Evolutionary conservation across 1,140 invertebrate species (phyloP).

Genomic region (Bombus superbus): DNA sequence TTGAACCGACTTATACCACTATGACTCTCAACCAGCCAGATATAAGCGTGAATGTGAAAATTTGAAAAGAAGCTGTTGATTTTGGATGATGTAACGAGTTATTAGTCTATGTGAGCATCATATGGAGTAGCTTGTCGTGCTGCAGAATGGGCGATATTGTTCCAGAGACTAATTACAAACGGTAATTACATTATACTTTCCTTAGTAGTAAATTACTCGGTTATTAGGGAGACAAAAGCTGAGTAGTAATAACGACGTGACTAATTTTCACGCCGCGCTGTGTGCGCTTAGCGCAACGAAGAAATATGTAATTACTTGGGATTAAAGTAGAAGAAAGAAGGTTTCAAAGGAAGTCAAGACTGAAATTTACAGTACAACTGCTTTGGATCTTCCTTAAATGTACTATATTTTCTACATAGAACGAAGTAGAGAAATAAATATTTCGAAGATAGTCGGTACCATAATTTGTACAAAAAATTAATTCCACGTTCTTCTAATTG

Average conservation of each 20-base stretch:
- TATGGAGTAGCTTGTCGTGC: background rate
- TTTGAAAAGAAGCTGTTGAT: background rate
- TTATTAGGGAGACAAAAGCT: background rate
- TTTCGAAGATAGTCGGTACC: no score
- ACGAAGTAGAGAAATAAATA: background rate
- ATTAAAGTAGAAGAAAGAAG: background rate
- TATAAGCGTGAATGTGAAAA: background rate
- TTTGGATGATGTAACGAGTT: background rate
- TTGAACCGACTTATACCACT: rapidly evolving
- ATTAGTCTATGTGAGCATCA: background rate
- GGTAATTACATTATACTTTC: conserved; percentile 2
- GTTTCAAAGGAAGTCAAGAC: no score
- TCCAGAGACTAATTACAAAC: background rate
- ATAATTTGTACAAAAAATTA: conserved; percentile 10
- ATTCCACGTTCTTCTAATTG: conserved; percentile 5
- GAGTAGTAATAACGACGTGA: background rate
- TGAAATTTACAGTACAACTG: no score
- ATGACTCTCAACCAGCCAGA: no score
- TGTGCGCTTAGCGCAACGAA: background rate
- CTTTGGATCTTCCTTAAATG: background rate
- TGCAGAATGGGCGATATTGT: background rate
- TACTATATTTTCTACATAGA: background rate
- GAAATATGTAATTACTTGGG: background rate
- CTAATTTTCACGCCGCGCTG: background rate
- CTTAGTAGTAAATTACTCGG: background rate